Evolutionary conservation across 2,797 vertebrate species (phyloP), one percentile per base, ranked within the genome.

Genomic region (Apodemus agrarius): DNA sequence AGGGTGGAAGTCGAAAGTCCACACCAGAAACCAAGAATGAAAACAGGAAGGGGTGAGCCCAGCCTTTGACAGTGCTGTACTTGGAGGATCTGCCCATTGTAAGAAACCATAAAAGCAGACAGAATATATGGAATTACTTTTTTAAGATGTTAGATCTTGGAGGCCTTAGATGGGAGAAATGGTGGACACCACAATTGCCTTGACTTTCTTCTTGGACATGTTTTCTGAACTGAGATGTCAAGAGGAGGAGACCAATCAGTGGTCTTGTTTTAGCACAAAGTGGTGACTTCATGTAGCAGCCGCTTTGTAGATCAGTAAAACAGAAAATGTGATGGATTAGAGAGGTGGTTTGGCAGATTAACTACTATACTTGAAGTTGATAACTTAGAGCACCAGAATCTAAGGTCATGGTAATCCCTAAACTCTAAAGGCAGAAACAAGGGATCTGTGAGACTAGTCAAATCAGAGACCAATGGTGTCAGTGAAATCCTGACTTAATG

Each of bases 121-220:
- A 95, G 94, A 93, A 96, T 90, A 83, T 57, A 59, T n/a, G 49
- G 72, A 93, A 78, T 93, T 91, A 57, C 90, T 75, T 12, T 82
- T 84, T 93, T 89, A 21, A 37, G 67, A 69, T 3, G 34, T 22
- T 82, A 61, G 78, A 63, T 91, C 69, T 43, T 12, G 49, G 76
- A 93, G 13, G 31, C 17, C 7, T 24, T 7, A 89, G 24, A 79
- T 13, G 54, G 94, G 17, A 16, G 65, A 78, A 72, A 49, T 43
- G 49, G 19, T 26, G 16, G 83, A 26, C 2, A 34, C n/a, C 17
- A 12, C 1, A 17, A 22, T 29, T 26, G 3, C 3, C 31, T 24
- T 29, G 78, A 34, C 31, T 82, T 63, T 65, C 63, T 31, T 17
- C 29, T 57, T 59, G 19, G n/a, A 76, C 40, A 16, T 40, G 31